These are phyloP conservation scores for Torymus texanus DNA, from an alignment of 2,888 invertebrate species.

Conservation along the genomic window DNA sequence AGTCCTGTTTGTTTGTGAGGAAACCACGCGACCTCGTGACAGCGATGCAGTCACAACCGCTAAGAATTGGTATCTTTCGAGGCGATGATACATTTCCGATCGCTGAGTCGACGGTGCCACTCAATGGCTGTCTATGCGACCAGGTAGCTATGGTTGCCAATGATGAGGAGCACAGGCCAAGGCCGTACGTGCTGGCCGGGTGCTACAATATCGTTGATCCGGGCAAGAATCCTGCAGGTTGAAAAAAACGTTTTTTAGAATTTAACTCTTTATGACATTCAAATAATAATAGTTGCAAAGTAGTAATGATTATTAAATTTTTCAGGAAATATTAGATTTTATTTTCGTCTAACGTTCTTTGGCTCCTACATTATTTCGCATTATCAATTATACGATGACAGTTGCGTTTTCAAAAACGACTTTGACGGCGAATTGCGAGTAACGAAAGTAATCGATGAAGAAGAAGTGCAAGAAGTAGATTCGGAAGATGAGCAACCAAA, in stretches of 20 bases:
- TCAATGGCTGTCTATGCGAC: conserved; percentile 71
- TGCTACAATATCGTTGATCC: conserved; percentile 66
- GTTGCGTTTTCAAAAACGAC: conserved; percentile 65
- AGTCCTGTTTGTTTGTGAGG: conserved; percentile 68
- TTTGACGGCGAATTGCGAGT: conserved; percentile 64
- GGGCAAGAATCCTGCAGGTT: conserved; percentile 65
- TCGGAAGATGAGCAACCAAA: background rate
- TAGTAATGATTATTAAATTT: background rate
- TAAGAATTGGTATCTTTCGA: conserved; percentile 69
- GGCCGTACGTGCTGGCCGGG: conserved; percentile 66
- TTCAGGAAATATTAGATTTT: conserved; percentile 65
- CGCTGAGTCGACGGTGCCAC: conserved; percentile 66
- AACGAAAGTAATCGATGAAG: conserved; percentile 57
- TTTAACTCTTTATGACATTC: background rate
- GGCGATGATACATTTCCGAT: conserved; percentile 69
- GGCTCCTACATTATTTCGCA: conserved; percentile 67
- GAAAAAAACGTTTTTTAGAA: background rate
- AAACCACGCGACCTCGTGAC: conserved; percentile 67
- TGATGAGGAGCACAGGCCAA: conserved; percentile 66
- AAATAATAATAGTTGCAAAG: too few species aligned
- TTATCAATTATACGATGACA: conserved; percentile 64
- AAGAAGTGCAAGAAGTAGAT: conserved; percentile 22
- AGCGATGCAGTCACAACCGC: conserved; percentile 63
- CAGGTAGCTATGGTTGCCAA: conserved; percentile 70
- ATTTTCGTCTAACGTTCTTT: conserved; percentile 65